Conservation (phyloP, 2,113 vertebrate species). For the Mesembrinibis cayennensis region DNA sequence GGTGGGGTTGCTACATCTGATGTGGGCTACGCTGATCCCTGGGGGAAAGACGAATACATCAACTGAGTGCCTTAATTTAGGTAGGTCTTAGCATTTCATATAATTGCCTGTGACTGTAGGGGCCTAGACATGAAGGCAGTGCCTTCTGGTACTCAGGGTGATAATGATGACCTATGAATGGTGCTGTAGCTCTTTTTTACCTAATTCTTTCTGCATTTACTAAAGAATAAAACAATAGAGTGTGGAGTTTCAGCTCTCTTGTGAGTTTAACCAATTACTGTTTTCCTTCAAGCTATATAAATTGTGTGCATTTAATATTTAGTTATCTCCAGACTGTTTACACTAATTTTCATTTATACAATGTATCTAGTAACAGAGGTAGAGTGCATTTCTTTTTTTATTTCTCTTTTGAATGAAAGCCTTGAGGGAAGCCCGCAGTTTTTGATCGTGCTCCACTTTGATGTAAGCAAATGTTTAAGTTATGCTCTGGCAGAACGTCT, state of each 20-base stretch:
- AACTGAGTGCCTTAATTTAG: neutral
- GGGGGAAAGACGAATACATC: neutral
- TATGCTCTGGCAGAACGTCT: constrained; percentile 57
- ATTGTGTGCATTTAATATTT: constrained; percentile 62
- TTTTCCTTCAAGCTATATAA: constrained; percentile 63
- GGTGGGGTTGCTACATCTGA: neutral
- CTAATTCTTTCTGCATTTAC: neutral
- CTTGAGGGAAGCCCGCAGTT: constrained; percentile 58
- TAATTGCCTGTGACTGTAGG: neutral
- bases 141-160: neutral
- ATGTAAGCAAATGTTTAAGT: constrained; percentile 73
- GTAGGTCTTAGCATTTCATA: neutral
- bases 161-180: constrained; percentile 4
- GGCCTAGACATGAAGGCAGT: neutral
- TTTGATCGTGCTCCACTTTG: constrained; percentile 64
- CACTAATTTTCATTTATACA: constrained; percentile 69
- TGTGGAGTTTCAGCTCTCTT: neutral
- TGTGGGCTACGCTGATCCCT: neutral
- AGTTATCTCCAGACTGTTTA: constrained; percentile 70
- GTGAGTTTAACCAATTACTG: constrained; percentile 50
- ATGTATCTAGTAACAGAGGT: constrained; percentile 47
- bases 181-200: neutral
- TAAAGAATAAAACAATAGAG: constrained; percentile 17
- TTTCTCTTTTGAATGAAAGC: constrained; percentile 49
- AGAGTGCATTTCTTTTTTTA: constrained; percentile 17